Evolutionary conservation across 2,113 vertebrate species (phyloP), one percentile per base, ranked within the genome.

Genomic region (Cariama cristata): DNA sequence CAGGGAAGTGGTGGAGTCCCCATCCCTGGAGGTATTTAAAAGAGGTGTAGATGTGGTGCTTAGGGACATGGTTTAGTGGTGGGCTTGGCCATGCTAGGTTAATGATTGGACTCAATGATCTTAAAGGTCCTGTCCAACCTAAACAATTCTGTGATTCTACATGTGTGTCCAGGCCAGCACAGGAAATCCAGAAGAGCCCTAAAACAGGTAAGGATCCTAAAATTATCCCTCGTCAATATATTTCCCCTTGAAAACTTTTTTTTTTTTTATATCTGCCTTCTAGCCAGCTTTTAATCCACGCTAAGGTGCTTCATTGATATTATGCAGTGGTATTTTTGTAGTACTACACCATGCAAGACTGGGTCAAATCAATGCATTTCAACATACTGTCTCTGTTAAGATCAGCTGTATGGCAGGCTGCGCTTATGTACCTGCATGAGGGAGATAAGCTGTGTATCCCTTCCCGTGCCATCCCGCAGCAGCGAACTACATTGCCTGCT

Each of bases 151-250:
- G 38, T 38, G 38, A 38, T 38, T 38, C 38, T 38, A 38, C 38
- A 38, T 0, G 0, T 5, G 30, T 1, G 1, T 6, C 32, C 30
- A 13, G 40, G 60, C 32, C 68, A 18, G 58, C 22, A 45, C 24
- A 50, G 33, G 4, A 56, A 53, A 40, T 26, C 32, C 55, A 19
- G 7, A 59, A 27, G 40, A 66, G 16, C 81, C 35, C 62, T 11
- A 32, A 56, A 87, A 30, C 1, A 9, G 2, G 8, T 28, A 21
- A 18, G 5, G 14, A 71, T 38, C 19, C 40, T 12, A 38, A 64
- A 79, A 74, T 56, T 21, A 28, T 38, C 35, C 71, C 32, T 56
- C 66, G 16, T 14, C 26, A 6, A 2, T 14, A 38, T 8, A 1
- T 8, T 42, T 35, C 22, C 6, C 12, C 24, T 59, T 49, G 13